phyloP scores from a whole-genome alignment of 2,113 vertebrate species.

The Monarcha castaneiventris region DNA sequence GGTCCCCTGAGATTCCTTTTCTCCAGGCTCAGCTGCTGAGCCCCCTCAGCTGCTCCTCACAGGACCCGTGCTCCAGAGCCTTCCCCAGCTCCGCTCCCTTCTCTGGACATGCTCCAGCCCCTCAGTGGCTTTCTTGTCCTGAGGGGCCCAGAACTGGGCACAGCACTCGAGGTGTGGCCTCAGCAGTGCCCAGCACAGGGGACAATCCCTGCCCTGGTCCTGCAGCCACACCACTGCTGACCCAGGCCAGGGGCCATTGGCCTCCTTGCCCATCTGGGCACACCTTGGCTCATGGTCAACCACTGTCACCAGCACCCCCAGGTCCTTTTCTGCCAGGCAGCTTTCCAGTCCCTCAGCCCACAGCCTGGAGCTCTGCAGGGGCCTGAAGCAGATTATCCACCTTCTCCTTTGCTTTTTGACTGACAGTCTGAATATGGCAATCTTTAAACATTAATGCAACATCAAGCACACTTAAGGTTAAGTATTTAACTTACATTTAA shows the following conservation, averaged over 20 bases:
- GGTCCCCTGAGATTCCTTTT: neutral
- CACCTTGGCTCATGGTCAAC: neutral
- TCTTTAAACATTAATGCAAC: neutral
- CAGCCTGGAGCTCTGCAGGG: accelerated
- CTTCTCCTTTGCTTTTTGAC: neutral
- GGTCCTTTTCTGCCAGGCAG: neutral
- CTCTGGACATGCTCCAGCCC: neutral
- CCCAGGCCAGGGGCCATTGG: neutral
- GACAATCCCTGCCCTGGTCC: neutral
- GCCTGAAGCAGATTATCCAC: neutral
- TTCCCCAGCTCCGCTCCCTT: accelerated
- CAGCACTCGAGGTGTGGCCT: accelerated
- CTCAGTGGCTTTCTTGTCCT: accelerated
- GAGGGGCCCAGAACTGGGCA: neutral
- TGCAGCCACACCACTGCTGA: neutral
- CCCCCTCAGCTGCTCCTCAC: neutral
- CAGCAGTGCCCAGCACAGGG: neutral
- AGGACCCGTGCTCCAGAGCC: neutral
- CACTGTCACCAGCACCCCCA: neutral
- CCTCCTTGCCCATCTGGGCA: neutral
- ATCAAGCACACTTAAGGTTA: neutral
- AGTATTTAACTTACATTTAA: neutral
- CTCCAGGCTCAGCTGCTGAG: neutral
- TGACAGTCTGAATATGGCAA: neutral
- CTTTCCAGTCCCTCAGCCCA: neutral